These are phyloP conservation scores for Balanococcus diminutus DNA, from an alignment of 2,888 invertebrate genomes.

Conservation along the genomic window DNA sequence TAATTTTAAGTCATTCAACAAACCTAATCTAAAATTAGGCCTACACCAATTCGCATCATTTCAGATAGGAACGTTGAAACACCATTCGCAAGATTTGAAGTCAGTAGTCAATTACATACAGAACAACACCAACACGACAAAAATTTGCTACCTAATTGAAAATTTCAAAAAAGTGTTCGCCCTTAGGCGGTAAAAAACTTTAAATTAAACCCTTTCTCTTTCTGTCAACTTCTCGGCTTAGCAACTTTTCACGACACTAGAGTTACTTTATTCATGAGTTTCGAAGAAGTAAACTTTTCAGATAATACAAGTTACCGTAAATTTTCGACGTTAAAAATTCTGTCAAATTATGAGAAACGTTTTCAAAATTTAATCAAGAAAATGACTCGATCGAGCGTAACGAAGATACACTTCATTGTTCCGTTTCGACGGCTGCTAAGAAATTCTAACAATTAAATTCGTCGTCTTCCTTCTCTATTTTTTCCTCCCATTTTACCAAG, in stretches of 20 bases:
- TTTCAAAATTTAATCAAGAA: neutral
- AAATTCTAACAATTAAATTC: neutral
- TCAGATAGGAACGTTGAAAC: neutral
- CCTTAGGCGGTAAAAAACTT: neutral
- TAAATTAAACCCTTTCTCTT: neutral
- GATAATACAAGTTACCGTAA: neutral
- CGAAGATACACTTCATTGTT: neutral
- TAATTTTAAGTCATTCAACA: neutral
- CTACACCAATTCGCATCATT: neutral
- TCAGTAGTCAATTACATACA: neutral
- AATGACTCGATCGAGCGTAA: neutral
- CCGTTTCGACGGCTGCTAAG: neutral
- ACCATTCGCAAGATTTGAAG: neutral
- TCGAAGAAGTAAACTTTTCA: neutral
- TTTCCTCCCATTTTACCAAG: neutral
- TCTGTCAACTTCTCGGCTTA: neutral
- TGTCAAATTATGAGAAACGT: neutral
- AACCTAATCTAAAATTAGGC: neutral
- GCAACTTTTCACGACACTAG: neutral
- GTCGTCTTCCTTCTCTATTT: neutral
- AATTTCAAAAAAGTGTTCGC: neutral
- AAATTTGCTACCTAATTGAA: neutral
- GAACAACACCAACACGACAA: neutral
- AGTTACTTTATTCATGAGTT: neutral
- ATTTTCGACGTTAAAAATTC: neutral